Evolutionary conservation across 1,140 invertebrate species (phyloP), one percentile per base, ranked within the genome.

Genomic region (Sogatella furcifera): DNA sequence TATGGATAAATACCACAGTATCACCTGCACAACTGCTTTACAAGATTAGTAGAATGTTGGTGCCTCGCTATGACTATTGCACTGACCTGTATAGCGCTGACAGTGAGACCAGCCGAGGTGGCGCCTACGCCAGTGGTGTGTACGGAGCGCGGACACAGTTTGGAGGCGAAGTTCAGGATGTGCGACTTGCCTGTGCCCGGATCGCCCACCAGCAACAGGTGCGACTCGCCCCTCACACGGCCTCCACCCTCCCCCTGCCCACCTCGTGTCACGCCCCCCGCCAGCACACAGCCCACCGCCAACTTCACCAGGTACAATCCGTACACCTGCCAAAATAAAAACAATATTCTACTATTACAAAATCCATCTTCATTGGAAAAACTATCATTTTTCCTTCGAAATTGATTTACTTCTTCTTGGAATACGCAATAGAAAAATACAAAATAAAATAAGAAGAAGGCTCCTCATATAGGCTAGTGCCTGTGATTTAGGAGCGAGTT

Each of bases 131-230:
- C 92, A 14, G 90, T 93, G 2, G 92, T 95, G 55, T 92, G 76
- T 8, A 95, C 86, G 9, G 90, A 88, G 14, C 91, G 74, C 0
- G 84, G 79, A 24, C 82, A 84, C 42, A 95, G 73, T 72, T 84
- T 84, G 2, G 84, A 78, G 1, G 85, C 88, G 66, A 86, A 85
- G 64, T 86, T 84, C 52, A 97, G 75, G 52, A 97, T 79, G 71
- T 95, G 89, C 0, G 92, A 95, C 72, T 97, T 97, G 15, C 89
- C 92, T 15, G 85, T 88, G 64, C 91, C 92, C 64, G 93, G 92
- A 80, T 95, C 92, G 38, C 93, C 92, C 44, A 95, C 87, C 10
- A 97, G 71, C 55, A 97, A 73, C 65, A 95, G 74, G 78, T 97
- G 93, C 9, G 88, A 83, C 68, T 92, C 88, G 9, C 89, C 89